Percentiles rank a stretch among this genome's conserved stretches.
Conservation (phyloP, 2,113 vertebrate genomes). For the Odontesthes bonariensis region DNA sequence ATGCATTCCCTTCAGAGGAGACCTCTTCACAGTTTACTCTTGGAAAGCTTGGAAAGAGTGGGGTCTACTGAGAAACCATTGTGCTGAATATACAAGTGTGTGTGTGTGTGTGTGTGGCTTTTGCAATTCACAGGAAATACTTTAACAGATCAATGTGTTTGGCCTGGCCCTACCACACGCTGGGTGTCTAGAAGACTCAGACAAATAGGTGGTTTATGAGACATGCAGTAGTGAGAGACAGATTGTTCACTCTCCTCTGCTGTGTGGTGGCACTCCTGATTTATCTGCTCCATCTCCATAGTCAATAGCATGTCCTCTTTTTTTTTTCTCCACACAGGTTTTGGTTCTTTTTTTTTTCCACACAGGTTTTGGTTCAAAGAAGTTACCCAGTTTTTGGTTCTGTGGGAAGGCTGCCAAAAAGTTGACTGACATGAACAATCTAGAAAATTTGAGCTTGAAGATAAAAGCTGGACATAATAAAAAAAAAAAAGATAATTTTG, state of each 20-base stretch:
- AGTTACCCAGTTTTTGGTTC: constrained; percentile 20
- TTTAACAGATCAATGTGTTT: constrained; percentile 75
- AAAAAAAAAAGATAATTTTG: too few species aligned
- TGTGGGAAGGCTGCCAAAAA: constrained; percentile 9
- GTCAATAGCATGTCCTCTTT: constrained; percentile 37
- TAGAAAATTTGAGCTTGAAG: constrained; percentile 43
- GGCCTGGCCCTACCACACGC: constrained; percentile 59
- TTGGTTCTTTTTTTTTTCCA: constrained; percentile 17
- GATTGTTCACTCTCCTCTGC: constrained; percentile 43
- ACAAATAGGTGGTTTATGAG: constrained; percentile 72
- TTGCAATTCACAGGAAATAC: constrained; percentile 62
- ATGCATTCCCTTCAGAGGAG: constrained; percentile 16
- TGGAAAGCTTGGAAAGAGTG: constrained; percentile 30
- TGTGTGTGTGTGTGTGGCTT: constrained; percentile 47
- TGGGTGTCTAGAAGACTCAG: constrained; percentile 64
- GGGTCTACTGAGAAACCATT: constrained; percentile 54
- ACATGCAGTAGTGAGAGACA: constrained; percentile 59
- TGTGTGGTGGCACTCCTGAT: constrained; percentile 32
- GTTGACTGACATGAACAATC: constrained; percentile 29
- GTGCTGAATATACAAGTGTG: constrained; percentile 52
- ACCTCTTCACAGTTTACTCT: constrained; percentile 26
- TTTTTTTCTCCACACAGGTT: constrained; percentile 25
- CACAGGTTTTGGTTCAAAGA: constrained; percentile 39
- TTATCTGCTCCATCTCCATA: constrained; percentile 52
- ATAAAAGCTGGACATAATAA: too few species aligned